phyloP scores from a whole-genome alignment of 1,140 invertebrate species.

The Phymastichus coffea region DNA sequence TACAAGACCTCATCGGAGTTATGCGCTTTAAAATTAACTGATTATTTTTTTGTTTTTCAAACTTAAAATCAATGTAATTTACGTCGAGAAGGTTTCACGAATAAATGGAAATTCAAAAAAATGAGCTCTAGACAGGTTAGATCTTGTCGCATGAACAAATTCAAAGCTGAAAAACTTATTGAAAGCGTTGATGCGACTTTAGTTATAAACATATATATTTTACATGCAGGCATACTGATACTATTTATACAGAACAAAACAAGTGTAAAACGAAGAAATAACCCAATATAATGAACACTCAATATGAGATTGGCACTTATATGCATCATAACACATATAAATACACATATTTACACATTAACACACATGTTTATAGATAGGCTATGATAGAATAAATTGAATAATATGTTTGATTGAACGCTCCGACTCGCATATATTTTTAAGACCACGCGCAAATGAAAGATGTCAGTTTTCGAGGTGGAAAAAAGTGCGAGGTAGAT shows the following conservation, averaged over 20 bases:
- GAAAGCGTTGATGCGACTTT: slow-evolving; percentile 18
- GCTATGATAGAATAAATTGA: slow-evolving; percentile 57
- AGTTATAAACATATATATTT: slow-evolving; percentile 40
- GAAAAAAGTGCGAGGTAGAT: slow-evolving; percentile 2
- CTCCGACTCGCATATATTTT: slow-evolving; percentile 42
- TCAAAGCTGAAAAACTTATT: slow-evolving; percentile 11
- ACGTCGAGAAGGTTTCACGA: slow-evolving; percentile 34
- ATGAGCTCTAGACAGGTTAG: slow-evolving; percentile 40
- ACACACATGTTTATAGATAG: slow-evolving; percentile 50
- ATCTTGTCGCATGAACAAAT: slow-evolving; percentile 35
- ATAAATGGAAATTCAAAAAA: slow-evolving; percentile 22
- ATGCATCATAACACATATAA: slow-evolving; percentile 9
- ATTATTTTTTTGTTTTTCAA: slow-evolving; percentile 7
- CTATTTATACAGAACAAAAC: slow-evolving; percentile 33
- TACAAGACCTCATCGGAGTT: no score
- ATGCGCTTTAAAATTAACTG: no score
- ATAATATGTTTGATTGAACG: slow-evolving; percentile 43
- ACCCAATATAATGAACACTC: slow-evolving; percentile 7
- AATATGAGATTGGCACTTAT: slow-evolving; percentile 17
- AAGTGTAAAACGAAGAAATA: slow-evolving; percentile 17
- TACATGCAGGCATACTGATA: slow-evolving; percentile 36
- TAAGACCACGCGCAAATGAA: slow-evolving; percentile 28
- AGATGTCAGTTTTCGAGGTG: slow-evolving; percentile 5
- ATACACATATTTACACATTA: slow-evolving; percentile 30
- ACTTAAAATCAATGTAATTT: slow-evolving; percentile 3